Evolutionary conservation across 2,113 vertebrate species (phyloP), one percentile per base, ranked within the genome.

Genomic region (Rhagologus leucostigma): DNA sequence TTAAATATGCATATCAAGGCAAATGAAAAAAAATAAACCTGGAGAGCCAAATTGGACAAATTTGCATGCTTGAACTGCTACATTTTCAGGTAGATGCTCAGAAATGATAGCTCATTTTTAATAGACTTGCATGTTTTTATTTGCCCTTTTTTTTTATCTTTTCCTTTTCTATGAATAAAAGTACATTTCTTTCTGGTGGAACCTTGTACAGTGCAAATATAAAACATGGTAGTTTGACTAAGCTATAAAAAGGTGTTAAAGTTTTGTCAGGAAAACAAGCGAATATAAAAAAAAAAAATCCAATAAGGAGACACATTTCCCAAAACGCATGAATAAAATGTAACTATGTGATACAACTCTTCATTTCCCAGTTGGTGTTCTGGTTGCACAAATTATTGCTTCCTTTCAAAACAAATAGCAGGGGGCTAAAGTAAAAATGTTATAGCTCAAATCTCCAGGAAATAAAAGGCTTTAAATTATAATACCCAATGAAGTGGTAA

Each of bases 1-100:
- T 99, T 99, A 99, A 99, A 99, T 99, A 99, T 99, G 98, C 99
- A 99, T 99, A 99, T 99, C 99, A 99, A 99, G 99, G 99, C 98
- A 99, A 99, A 98, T 98, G 96, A 97, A 98, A 99, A 98, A 98
- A 98, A 99, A 98, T 98, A 98, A 98, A 99, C 98, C 98, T 98
- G 98, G 97, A 98, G 97, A 98, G 97, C 98, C 98, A 98, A 98
- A 99, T 98, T 98, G 98, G 98, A 98, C 97, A 99, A 98, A 98
- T 99, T 98, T 97, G 95, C 96, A 98, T 98, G 94, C 96, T 97
- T 97, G 96, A 97, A 97, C 91, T 97, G 74, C 75, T 84, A 64
- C 47, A 86, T 95, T 97, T 98, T 91, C 96, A 98, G 97, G 96
- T 97, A 97, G 87, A 84, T 60, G 44, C 78, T 94, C 73, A 84